Conservation (phyloP, 2,888 invertebrate species). For the Eupithecia inturbata region DNA sequence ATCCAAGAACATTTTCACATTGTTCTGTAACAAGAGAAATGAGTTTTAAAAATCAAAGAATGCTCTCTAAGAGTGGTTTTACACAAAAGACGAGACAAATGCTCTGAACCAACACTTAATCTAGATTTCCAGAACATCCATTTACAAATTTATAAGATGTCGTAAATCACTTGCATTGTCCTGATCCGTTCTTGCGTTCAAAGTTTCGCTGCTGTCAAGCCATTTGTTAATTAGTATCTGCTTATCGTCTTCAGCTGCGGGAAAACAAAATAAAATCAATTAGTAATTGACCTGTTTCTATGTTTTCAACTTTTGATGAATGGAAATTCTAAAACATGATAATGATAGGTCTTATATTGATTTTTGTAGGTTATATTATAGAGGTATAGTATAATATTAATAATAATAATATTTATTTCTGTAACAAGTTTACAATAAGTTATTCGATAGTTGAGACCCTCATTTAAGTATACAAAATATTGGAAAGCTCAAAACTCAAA, state of each 20-base stretch:
- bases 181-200: constrained; percentile 7
- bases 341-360: too few relatives aligned
- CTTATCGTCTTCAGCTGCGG: constrained; percentile 35
- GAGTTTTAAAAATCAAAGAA: too few relatives aligned
- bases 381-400: too few relatives aligned
- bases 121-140: not conserved
- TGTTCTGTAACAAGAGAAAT: constrained; percentile 32
- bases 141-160: not conserved
- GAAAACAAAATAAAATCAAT: constrained; percentile 5
- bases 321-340: not conserved
- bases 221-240: constrained; percentile 27
- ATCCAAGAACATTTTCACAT: constrained; percentile 27
- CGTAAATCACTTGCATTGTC: constrained; percentile 21
- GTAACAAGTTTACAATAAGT: too few relatives aligned
- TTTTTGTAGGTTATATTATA: too few relatives aligned
- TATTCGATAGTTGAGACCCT: too few relatives aligned
- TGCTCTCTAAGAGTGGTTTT: not conserved
- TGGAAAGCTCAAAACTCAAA: too few relatives aligned
- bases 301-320: not conserved
- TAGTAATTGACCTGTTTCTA: not conserved
- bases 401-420: too few relatives aligned
- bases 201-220: constrained; percentile 28
- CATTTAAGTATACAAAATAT: too few relatives aligned
- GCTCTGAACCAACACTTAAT: not conserved
- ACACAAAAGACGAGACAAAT: not conserved